Conservation (phyloP, 2,797 vertebrate species). For the Pyrocephalus nanus region DNA sequence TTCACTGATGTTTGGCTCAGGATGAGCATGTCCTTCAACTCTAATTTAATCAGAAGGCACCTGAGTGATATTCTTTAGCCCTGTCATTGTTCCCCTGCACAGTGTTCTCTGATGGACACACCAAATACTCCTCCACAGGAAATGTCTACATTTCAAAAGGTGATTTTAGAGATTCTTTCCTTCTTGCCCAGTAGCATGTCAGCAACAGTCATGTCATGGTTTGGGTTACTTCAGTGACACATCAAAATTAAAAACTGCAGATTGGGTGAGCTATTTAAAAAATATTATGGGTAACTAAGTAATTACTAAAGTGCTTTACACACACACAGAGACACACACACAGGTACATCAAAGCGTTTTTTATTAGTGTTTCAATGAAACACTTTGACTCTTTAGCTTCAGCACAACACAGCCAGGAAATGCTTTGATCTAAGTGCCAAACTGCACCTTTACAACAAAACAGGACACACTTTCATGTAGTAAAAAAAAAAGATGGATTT, state of each 20-base stretch:
- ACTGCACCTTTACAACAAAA: background rate
- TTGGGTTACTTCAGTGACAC: background rate
- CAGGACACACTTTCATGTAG: background rate
- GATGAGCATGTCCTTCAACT: background rate
- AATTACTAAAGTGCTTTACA: background rate
- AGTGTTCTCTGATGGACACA: background rate
- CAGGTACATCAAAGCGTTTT: background rate
- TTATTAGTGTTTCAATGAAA: background rate
- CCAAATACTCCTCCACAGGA: background rate
- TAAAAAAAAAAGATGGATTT: background rate
- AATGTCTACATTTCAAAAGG: background rate
- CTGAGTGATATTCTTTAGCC: background rate
- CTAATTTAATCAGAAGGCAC: background rate
- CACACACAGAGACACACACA: accelerated
- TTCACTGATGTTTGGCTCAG: background rate
- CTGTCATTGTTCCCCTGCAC: background rate
- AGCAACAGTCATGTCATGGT: background rate
- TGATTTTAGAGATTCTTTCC: background rate
- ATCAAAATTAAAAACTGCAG: background rate
- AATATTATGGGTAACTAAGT: background rate
- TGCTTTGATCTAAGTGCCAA: constrained; percentile 8
- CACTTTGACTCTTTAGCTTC: background rate
- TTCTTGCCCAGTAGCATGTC: background rate
- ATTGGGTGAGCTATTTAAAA: background rate
- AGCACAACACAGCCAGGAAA: background rate